Conservation (phyloP, 1,140 invertebrate species). For the Psilanteris sp. region DNA sequence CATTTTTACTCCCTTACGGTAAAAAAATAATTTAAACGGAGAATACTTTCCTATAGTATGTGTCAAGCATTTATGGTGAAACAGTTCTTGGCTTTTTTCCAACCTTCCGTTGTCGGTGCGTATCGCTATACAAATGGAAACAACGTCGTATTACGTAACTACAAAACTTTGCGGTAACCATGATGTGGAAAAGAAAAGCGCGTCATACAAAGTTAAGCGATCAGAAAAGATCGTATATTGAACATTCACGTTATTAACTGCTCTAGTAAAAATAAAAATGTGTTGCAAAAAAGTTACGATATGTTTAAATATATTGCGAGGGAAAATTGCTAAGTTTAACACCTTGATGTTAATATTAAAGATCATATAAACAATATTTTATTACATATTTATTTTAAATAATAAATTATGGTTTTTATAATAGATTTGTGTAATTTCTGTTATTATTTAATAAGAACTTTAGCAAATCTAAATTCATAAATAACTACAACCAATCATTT, state of each 20-base stretch:
- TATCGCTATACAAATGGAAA: slow-evolving; percentile 70
- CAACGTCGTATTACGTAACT: slow-evolving; percentile 61
- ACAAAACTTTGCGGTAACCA: slow-evolving; percentile 65
- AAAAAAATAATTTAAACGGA: slow-evolving; percentile 43
- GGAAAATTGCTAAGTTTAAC: too few species aligned
- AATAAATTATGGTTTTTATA: too few species aligned
- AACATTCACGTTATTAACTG: slow-evolving; percentile 34
- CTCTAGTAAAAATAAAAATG: too few species aligned
- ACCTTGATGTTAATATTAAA: too few species aligned
- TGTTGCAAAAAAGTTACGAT: too few species aligned
- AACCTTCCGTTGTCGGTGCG: slow-evolving; percentile 52
- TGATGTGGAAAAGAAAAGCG: slow-evolving; percentile 49
- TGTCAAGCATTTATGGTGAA: slow-evolving; percentile 67
- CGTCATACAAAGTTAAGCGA: slow-evolving; percentile 54
- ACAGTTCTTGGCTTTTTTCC: slow-evolving; percentile 68
- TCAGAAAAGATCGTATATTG: slow-evolving; percentile 26
- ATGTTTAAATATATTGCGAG: too few species aligned
- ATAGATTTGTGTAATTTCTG: too few species aligned
- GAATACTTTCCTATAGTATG: slow-evolving; percentile 36
- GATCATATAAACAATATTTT: too few species aligned
- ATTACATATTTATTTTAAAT: too few species aligned
- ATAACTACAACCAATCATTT: too few species aligned
- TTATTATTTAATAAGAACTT: too few species aligned
- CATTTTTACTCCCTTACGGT: slow-evolving; percentile 10
- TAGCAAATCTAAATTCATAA: too few species aligned